Conservation (phyloP, 2,797 vertebrate genomes). For the Onychomys arenicola region DNA sequence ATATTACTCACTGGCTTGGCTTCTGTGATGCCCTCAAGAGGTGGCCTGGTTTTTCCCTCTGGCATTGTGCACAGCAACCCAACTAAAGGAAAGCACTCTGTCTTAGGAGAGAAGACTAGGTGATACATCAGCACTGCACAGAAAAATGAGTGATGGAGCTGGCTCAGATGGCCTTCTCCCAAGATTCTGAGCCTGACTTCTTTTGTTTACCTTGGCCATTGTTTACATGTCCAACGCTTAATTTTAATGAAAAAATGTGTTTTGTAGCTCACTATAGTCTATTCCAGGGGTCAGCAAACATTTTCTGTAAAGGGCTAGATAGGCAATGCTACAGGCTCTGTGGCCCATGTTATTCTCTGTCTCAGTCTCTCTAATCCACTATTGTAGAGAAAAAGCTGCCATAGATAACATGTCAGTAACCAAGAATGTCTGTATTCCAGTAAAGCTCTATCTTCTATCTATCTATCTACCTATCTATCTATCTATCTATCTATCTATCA, state of each 20-base stretch:
- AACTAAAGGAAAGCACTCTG: background rate
- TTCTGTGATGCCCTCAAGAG: background rate
- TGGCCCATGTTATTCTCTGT: background rate
- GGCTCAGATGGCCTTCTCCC: background rate
- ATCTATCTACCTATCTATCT: too few relatives aligned
- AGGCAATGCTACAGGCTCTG: background rate
- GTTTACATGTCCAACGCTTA: background rate
- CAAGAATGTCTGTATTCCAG: background rate
- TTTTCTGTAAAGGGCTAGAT: background rate
- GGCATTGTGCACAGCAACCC: background rate
- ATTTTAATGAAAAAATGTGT: background rate
- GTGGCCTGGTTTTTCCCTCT: background rate
- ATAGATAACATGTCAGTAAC: background rate
- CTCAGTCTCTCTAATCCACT: background rate
- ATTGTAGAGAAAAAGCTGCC: background rate
- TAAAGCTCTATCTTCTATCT: background rate
- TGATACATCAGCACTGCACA: background rate
- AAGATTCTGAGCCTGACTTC: background rate
- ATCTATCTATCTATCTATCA: background rate
- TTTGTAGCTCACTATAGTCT: background rate
- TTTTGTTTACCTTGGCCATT: background rate
- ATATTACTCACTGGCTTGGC: too few relatives aligned
- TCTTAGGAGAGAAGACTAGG: background rate
- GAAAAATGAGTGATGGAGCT: background rate
- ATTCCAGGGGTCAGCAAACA: background rate